These are phyloP conservation scores for Condylura cristata DNA, from an alignment of 2,113 vertebrate species.

Conservation along the genomic window DNA sequence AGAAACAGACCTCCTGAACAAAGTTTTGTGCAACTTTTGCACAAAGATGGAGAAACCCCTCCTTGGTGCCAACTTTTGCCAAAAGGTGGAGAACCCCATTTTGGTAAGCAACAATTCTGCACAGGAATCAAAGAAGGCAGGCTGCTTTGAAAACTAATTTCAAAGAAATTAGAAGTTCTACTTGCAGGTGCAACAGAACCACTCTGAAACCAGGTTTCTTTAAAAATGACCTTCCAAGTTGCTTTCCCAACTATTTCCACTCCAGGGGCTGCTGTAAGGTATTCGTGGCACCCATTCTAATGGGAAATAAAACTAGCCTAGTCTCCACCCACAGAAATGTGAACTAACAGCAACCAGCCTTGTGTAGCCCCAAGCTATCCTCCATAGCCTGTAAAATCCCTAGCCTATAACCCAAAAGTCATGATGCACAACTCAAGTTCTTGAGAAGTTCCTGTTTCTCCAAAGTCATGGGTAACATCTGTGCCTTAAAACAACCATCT, in stretches of 20 bases:
- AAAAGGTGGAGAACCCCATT: not conserved
- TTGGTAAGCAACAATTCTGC: not conserved
- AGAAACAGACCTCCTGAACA: not conserved
- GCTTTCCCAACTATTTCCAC: not conserved
- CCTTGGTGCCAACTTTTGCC: too few species aligned
- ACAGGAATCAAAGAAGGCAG: not conserved
- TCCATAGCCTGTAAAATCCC: not conserved
- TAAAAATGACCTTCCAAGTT: not conserved
- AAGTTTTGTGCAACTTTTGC: not conserved
- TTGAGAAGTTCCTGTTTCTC: too few species aligned
- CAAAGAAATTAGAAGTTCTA: not conserved
- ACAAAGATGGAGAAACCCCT: not conserved
- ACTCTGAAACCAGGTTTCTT: not conserved
- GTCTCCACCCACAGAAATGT: too few species aligned
- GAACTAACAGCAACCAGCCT: not conserved
- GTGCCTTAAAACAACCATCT: too few species aligned
- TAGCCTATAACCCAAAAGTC: not conserved
- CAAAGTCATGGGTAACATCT: too few species aligned
- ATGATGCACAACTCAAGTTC: too few species aligned
- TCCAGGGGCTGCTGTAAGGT: not conserved
- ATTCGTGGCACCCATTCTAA: not conserved
- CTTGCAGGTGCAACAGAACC: not conserved
- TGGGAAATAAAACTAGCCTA: not conserved
- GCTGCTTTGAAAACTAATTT: not conserved
- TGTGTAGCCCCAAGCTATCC: not conserved